phyloP scores from a whole-genome alignment of 1,140 invertebrate species.

The Hyles euphorbiae region DNA sequence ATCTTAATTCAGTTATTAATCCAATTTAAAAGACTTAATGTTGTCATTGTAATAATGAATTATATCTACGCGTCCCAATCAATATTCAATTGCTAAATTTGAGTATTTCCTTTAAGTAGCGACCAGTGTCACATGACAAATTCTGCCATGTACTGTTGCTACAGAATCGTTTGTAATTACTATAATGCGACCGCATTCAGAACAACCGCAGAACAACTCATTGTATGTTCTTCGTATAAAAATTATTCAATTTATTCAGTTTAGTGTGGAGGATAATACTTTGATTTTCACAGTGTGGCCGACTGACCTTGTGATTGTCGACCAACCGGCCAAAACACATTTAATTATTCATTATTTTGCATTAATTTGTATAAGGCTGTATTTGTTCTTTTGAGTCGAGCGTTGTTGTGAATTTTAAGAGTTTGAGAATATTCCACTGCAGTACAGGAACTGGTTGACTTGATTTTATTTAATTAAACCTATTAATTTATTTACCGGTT shows the following conservation, averaged over 20 bases:
- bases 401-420: constrained; percentile 17
- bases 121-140: too few relatives aligned
- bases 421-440: too few relatives aligned
- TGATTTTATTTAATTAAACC: too few relatives aligned
- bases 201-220: not conserved
- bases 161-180: too few relatives aligned
- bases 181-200: not conserved
- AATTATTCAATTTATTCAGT: not conserved
- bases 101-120: not conserved
- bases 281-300: constrained; percentile 13
- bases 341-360: constrained; percentile 39
- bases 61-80: not conserved
- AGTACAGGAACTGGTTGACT: too few relatives aligned
- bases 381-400: constrained; percentile 20
- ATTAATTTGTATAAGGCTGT: constrained; percentile 31
- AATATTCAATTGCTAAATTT: not conserved
- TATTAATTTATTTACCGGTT: too few relatives aligned
- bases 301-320: constrained; percentile 19
- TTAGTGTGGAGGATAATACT: constrained; percentile 9
- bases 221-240: not conserved
- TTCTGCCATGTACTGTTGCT: too few relatives aligned
- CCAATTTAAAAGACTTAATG: not conserved
- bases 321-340: constrained; percentile 25
- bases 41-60: not conserved
- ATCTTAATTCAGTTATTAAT: not conserved